Evolutionary conservation across 2,888 invertebrate genomes (phyloP).

Genomic region (Monoplex corrugatus): DNA sequence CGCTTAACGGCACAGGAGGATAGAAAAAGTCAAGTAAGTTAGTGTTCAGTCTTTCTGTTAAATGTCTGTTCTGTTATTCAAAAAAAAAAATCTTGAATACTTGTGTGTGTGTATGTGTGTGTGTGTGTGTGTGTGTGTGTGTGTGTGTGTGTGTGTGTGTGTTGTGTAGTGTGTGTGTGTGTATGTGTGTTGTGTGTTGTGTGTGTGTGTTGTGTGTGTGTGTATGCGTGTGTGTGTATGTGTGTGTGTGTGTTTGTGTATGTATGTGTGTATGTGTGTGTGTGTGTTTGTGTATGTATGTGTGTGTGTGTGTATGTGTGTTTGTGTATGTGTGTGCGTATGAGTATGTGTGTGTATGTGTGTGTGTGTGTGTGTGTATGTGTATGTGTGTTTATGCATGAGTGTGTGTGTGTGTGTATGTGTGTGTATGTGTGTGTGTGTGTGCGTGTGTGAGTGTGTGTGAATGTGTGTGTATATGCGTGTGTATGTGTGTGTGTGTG

Average conservation of each 20-base stretch:
- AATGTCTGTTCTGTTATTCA: too few species aligned
- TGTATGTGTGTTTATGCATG: neutral
- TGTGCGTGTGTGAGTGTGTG: slow-evolving; percentile 14
- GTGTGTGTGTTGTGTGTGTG: neutral
- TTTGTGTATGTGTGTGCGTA: slow-evolving; percentile 29
- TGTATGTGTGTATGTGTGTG: slow-evolving; percentile 21
- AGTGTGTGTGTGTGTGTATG: neutral
- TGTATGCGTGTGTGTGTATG: neutral
- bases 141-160: too few species aligned
- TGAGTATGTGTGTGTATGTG: slow-evolving; percentile 17
- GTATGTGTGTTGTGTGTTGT: too few species aligned
- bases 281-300: too few species aligned
- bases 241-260: slow-evolving; percentile 28
- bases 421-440: slow-evolving; percentile 2
- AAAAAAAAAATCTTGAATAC: too few species aligned
- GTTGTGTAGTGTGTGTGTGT: too few species aligned
- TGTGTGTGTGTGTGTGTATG: neutral
- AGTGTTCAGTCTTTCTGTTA: too few species aligned
- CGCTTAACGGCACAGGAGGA: too few species aligned
- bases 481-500: neutral
- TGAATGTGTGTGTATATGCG: neutral
- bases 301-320: slow-evolving; percentile 12
- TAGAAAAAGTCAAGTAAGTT: too few species aligned
- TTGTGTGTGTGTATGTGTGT: too few species aligned
- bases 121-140: too few species aligned